phyloP scores from a whole-genome alignment of 2,888 invertebrate species.

The Aporophyla lueneburgensis region DNA sequence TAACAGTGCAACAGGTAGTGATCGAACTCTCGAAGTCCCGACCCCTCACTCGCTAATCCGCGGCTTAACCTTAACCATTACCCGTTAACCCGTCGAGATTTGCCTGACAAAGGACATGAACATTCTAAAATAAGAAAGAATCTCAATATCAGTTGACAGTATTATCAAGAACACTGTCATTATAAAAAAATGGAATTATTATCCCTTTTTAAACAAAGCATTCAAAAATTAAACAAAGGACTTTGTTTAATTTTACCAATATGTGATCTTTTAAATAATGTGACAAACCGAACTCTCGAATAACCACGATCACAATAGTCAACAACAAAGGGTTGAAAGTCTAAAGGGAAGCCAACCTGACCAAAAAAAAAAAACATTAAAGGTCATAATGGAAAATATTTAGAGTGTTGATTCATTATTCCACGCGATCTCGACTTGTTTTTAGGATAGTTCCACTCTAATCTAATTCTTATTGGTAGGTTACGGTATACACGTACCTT shows the following conservation, averaged over 20 bases:
- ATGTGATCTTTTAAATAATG: not conserved
- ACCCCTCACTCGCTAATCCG: not conserved
- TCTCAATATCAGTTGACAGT: not conserved
- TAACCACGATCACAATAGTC: not conserved
- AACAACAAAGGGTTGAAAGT: not conserved
- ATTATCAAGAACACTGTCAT: no score
- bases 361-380: not conserved
- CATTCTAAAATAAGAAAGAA: not conserved
- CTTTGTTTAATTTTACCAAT: not conserved
- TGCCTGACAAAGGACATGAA: not conserved
- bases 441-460: not conserved
- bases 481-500: slow-evolving; percentile 91
- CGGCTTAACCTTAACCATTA: not conserved
- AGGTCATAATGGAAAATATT: not conserved
- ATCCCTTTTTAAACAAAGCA: not conserved
- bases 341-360: not conserved
- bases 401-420: not conserved
- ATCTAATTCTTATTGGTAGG: not conserved
- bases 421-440: not conserved
- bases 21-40: not conserved
- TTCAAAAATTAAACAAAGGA: not conserved
- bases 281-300: not conserved
- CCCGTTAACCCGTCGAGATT: no score
- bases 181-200: no score
- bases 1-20: not conserved